Conservation (phyloP, 2,888 invertebrate species). For the Eupithecia vulgata region DNA sequence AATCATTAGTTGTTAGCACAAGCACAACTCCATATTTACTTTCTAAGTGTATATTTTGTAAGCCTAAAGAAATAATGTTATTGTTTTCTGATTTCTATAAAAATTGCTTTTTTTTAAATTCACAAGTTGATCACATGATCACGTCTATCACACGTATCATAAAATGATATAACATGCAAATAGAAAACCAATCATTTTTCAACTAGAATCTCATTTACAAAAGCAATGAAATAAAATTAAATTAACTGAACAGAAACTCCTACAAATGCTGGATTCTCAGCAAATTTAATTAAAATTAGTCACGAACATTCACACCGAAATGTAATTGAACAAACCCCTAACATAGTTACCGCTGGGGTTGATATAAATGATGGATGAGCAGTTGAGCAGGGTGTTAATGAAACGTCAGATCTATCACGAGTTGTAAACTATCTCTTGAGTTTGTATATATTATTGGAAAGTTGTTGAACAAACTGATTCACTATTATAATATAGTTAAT, state of each 20-base stretch:
- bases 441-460: neutral
- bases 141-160: no score
- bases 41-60: no score
- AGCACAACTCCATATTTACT: neutral
- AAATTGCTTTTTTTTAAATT: neutral
- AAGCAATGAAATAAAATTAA: constrained; percentile 16
- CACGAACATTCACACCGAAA: constrained; percentile 35
- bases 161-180: neutral
- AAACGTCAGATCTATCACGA: constrained; percentile 51
- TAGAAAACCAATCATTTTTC: constrained; percentile 5
- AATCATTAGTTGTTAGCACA: neutral
- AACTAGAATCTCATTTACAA: neutral
- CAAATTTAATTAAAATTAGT: constrained; percentile 36
- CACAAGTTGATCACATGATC: no score
- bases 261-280: constrained; percentile 40
- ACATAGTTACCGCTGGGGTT: constrained; percentile 21
- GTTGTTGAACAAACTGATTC: neutral
- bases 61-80: no score
- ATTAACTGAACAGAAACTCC: constrained; percentile 32
- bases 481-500: neutral
- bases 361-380: constrained; percentile 46
- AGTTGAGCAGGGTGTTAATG: constrained; percentile 45
- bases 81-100: neutral
- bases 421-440: neutral
- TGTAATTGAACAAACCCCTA: constrained; percentile 22